Evolutionary conservation across 37 sponge, comb jelly and placozoan species (phyloP), one percentile per base, ranked within the genome.

Genomic region (Ianthella basta): DNA sequence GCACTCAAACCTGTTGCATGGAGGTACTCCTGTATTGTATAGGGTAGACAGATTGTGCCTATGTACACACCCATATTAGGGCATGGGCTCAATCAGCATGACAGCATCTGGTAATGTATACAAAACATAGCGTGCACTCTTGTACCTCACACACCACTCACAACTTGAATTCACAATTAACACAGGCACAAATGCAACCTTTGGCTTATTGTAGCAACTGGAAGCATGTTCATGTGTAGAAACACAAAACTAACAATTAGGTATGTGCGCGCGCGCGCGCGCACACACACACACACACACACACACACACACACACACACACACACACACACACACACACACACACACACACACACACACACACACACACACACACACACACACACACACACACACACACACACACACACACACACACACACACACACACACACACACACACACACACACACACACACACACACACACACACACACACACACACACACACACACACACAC

Each of bases 11-110:
- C 88, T 56, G 82, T 74, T 36, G 57, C 72, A 40, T 84, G 33
- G 21, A 91, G 60, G 86, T 91, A 91, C 54, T 25, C 68, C 92
- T 91, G 38, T 25, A 32, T 6, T 54, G 27, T 15, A n/a, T n/a
- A n/a, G n/a, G n/a, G n/a, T n/a, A n/a, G n/a, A n/a, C n/a, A n/a
- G n/a, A n/a, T n/a, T n/a, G n/a, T n/a, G n/a, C n/a, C n/a, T n/a
- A n/a, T n/a, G n/a, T n/a, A n/a, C n/a, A n/a, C n/a, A n/a, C n/a
- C n/a, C n/a, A n/a, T n/a, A n/a, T n/a, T n/a, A n/a, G n/a, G n/a
- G n/a, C n/a, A n/a, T n/a, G n/a, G n/a, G n/a, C n/a, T n/a, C n/a
- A n/a, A n/a, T n/a, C n/a, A n/a, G n/a, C n/a, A n/a, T n/a, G n/a
- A n/a, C n/a, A n/a, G n/a, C n/a, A n/a, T n/a, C n/a, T n/a, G n/a